A percentile compares a stretch with the other conserved stretches of the same genome.
These are phyloP conservation scores for Ligdia adustata DNA, from an alignment of 2,888 invertebrate genomes.

Conservation along the genomic window DNA sequence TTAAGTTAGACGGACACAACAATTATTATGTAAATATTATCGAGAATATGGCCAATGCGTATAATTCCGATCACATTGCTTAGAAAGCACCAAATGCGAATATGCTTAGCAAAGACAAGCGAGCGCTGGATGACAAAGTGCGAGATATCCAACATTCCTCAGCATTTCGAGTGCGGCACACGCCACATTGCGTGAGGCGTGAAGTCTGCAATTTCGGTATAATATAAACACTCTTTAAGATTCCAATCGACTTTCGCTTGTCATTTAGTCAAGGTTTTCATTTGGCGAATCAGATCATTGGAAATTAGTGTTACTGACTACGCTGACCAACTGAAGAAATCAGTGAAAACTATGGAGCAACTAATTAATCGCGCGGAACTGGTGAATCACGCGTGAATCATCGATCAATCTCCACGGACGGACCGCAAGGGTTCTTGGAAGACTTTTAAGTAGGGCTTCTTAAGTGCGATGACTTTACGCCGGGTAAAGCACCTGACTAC, in stretches of 20 bases:
- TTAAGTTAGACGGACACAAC: conserved; percentile 28
- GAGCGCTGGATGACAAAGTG: conserved; percentile 30
- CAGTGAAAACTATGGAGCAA: conserved; percentile 36
- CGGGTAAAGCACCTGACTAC: conserved; percentile 4
- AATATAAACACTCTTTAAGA: conserved; percentile 51
- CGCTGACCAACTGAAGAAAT: conserved; percentile 38
- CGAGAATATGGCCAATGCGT: conserved; percentile 25
- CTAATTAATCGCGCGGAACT: conserved; percentile 33
- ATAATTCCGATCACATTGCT: conserved; percentile 26
- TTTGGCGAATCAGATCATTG: conserved; percentile 46
- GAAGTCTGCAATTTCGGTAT: conserved; percentile 54
- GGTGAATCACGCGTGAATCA: conserved; percentile 54
- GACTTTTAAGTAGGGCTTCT: conserved; percentile 37
- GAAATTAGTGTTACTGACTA: conserved; percentile 33
- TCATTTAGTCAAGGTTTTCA: conserved; percentile 47
- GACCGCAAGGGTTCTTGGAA: conserved; percentile 43
- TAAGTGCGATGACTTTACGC: conserved; percentile 34
- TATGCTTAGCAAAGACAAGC: conserved; percentile 31
- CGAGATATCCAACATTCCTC: conserved; percentile 22
- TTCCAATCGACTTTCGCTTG: conserved; percentile 63
- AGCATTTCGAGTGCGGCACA: conserved; percentile 40
- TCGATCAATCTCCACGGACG: conserved; percentile 44
- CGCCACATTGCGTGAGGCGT: conserved; percentile 64
- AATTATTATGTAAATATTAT: conserved; percentile 39
- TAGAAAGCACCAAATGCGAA: conserved; percentile 16